A percentile compares a stretch with the other conserved stretches of the same genome.
Evolutionary conservation across 2,888 invertebrate genomes (phyloP).

Genomic region (Cerceris rybyensis): DNA sequence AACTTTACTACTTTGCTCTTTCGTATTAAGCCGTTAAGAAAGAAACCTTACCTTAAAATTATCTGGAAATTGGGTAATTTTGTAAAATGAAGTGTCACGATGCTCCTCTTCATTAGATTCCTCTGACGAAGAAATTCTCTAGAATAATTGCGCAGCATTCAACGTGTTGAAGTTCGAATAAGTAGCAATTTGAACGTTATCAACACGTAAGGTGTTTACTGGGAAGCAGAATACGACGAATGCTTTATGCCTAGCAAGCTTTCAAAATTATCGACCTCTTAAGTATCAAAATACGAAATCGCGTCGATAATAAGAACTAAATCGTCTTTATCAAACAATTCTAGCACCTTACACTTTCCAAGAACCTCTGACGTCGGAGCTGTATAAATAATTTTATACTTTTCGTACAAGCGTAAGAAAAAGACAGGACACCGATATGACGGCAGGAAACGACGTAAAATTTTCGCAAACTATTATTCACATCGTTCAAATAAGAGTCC

Average conservation of each 20-base stretch:
- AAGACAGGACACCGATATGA: not conserved
- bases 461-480: not conserved
- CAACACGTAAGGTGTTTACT: too few relatives aligned
- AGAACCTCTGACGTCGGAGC: not conserved
- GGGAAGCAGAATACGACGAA: too few relatives aligned
- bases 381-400: slow-evolving; percentile 11
- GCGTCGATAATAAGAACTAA: not conserved
- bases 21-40: too few relatives aligned
- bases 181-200: too few relatives aligned
- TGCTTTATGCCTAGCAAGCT: not conserved
- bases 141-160: too few relatives aligned
- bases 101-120: too few relatives aligned
- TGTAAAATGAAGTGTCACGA: too few relatives aligned
- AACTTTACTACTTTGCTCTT: too few relatives aligned
- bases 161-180: too few relatives aligned
- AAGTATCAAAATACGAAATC: not conserved
- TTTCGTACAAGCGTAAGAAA: not conserved
- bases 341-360: slow-evolving; percentile 2
- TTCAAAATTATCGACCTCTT: not conserved
- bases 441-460: slow-evolving; percentile 1
- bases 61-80: too few relatives aligned
- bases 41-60: too few relatives aligned
- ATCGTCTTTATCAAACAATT: not conserved
- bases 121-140: too few relatives aligned
- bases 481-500: not conserved